phyloP scores from a whole-genome alignment of 2,113 vertebrate genomes.

The Datnioides undecimradiatus region DNA sequence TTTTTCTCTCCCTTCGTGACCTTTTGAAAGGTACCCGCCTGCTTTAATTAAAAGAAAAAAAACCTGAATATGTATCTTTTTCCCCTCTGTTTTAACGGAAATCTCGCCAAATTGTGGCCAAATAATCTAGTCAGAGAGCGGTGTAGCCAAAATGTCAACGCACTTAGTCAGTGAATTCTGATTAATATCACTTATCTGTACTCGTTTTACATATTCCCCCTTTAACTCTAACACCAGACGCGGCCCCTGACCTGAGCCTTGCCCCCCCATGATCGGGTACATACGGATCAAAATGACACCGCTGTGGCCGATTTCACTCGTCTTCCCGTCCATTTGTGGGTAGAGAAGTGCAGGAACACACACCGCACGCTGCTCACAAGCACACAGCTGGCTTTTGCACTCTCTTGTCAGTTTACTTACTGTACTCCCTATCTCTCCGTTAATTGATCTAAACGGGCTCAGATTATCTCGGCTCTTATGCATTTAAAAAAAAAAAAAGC shows the following conservation, averaged over 20 bases:
- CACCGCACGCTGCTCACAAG: background rate
- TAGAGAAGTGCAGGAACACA: background rate
- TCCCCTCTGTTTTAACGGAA: background rate
- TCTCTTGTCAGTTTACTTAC: constrained; percentile 40
- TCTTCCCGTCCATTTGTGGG: background rate
- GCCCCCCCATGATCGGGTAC: too few species aligned
- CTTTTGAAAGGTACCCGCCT: background rate
- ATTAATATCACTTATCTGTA: background rate
- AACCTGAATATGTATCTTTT: too few species aligned
- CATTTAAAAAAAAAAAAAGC: too few species aligned
- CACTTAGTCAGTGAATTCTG: background rate
- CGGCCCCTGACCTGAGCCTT: too few species aligned
- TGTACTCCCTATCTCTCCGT: constrained; percentile 55
- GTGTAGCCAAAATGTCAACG: too few species aligned
- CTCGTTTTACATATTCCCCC: background rate
- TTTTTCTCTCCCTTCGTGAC: background rate
- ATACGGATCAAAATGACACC: background rate
- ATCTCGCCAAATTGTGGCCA: background rate
- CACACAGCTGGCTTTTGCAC: constrained; percentile 42
- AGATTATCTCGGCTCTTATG: constrained; percentile 68
- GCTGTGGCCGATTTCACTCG: background rate
- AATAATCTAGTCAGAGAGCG: background rate
- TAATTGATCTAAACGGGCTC: constrained; percentile 71
- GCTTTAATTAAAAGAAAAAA: background rate
- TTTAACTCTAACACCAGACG: background rate